Percentiles rank a stretch among this genome's conserved stretches.
Conservation (phyloP, 2,113 vertebrate genomes). For the Dunckerocampus dactyliophorus region DNA sequence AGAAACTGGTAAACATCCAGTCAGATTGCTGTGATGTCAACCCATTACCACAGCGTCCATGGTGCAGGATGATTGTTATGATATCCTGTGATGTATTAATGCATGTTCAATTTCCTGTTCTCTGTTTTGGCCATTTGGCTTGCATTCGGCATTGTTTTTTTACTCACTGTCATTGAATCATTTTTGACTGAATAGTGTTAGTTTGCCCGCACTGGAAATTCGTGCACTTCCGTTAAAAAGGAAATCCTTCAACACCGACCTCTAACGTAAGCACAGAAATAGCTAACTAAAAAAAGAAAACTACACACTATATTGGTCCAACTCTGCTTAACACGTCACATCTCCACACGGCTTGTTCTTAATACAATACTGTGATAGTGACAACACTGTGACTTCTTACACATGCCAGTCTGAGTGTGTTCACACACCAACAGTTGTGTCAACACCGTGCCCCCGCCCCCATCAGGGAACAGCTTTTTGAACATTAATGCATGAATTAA, state of each 20-base stretch:
- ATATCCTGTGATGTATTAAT: not conserved
- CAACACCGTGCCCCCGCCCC: not conserved
- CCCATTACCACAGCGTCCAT: no score
- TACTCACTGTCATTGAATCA: no score
- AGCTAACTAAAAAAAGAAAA: not conserved
- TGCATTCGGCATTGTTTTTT: no score
- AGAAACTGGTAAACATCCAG: no score
- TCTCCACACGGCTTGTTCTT: not conserved
- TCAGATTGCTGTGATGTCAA: no score
- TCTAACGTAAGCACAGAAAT: no score
- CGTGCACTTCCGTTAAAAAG: no score
- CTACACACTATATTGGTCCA: not conserved
- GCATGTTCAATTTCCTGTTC: no score
- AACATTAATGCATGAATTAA: not conserved
- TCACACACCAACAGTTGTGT: not conserved
- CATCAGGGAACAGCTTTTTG: not conserved
- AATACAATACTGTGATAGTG: not conserved
- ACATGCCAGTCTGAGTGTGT: not conserved
- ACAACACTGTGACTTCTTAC: constrained; percentile 1
- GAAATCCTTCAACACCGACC: no score
- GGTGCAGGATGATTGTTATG: not conserved
- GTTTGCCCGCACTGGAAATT: no score
- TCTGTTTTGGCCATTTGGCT: no score
- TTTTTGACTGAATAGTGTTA: no score
- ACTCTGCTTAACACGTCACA: not conserved